Percentiles rank a stretch among this genome's conserved stretches.
These are phyloP conservation scores for Hydrolagus colliei DNA, from an alignment of 2,797 vertebrate genomes.

Conservation along the genomic window DNA sequence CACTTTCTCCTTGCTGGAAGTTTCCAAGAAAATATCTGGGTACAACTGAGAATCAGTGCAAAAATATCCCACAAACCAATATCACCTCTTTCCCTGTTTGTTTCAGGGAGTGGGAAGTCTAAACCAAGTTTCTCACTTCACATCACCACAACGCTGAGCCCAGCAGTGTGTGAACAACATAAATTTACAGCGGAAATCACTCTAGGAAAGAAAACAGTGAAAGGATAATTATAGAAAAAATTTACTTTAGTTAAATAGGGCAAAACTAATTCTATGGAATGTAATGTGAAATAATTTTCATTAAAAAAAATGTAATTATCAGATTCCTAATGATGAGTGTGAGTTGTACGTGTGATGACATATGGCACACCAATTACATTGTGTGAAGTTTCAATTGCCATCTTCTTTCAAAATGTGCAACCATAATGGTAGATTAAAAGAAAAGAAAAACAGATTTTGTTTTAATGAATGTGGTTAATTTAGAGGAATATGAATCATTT, in stretches of 20 bases:
- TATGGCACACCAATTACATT: not conserved
- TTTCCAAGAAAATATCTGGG: no score
- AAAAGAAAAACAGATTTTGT: not conserved
- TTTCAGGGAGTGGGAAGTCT: no score
- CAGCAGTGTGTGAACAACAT: no score
- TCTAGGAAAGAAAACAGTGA: not conserved
- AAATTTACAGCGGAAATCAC: no score
- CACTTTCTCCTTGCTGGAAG: no score
- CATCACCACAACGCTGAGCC: no score
- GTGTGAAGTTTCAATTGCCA: not conserved
- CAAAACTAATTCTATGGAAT: not conserved
- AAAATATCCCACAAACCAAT: no score
- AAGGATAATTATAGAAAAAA: not conserved
- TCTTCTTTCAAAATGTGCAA: not conserved
- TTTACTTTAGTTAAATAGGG: constrained; percentile 6
- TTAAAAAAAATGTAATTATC: not conserved
- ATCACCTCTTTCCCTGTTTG: no score
- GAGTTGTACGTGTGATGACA: not conserved
- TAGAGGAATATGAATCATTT: not conserved
- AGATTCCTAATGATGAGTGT: not conserved
- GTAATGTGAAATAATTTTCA: not conserved
- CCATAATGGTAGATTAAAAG: not conserved
- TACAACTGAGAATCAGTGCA: no score
- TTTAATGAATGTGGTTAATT: not conserved
- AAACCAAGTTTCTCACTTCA: no score